Base-by-base conservation (phyloP, 2,888 invertebrate genomes). In the Acheta domesticus region DNA sequence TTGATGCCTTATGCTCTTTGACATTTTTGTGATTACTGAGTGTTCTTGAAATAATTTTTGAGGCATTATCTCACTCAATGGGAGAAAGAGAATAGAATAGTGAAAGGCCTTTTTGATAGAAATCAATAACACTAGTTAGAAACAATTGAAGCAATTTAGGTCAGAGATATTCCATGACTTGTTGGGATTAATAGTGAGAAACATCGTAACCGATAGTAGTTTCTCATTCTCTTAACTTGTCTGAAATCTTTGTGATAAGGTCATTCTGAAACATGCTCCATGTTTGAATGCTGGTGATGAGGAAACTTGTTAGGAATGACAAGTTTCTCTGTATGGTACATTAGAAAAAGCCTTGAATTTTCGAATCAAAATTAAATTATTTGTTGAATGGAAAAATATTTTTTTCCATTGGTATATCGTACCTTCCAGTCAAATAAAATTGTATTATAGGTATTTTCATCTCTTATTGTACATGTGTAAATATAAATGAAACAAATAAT, bases 391-490 rank as follows among this genome's bases (percentile, higher is more conserved):
- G 62, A 62, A n/a, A 19, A 62, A 36, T 36, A 36, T 36, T 62
- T 62, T n/a, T 62, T 62, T 62, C 62, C 62, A 62, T 62, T 62
- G 62, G 62, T 62, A 62, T 62, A 62, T n/a, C 11, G 62, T 62
- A 62, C 62, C 62, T 62, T 62, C 62, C 62, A 62, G 62, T 62
- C 62, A 62, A 8, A 62, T 62, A 62, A 62, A 62, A 62, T 19
- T 62, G 62, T 62, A 62, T 62, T 62, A 62, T 62, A 62, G 62
- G 62, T 62, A 62, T 62, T 62, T 62, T 62, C 62, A 19, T 62
- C 62, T 62, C 62, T 62, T n/a, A n/a, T 62, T 62, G 62, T 62
- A 62, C 62, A 62, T 62, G 62, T 62, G 62, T 62, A 62, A 62
- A 62, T 62, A 62, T 62, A n/a, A 62, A 62, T 62, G 62, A 62